phyloP scores from a whole-genome alignment of 2,888 invertebrate genomes.

The Stegophylla sp. region DNA sequence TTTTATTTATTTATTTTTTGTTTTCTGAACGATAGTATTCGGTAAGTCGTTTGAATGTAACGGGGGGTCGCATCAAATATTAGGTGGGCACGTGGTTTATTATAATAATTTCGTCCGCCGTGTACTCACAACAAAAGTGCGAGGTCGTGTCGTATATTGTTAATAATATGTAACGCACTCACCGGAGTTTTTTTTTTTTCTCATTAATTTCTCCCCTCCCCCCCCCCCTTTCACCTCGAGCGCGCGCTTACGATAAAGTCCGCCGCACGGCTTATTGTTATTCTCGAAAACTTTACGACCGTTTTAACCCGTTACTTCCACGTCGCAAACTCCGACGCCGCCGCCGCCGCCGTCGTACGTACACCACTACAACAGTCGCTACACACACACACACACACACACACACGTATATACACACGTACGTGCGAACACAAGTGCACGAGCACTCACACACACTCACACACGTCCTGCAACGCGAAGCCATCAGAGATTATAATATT shows the following conservation, averaged over 20 bases:
- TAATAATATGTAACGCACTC: too few relatives aligned
- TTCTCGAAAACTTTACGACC: slow-evolving; percentile 32
- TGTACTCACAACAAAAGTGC: too few relatives aligned
- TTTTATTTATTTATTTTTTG: too few relatives aligned
- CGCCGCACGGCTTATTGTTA: neutral
- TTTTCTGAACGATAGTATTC: too few relatives aligned
- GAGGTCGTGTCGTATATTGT: too few relatives aligned
- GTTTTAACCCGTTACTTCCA: slow-evolving; percentile 26
- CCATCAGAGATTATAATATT: slow-evolving; percentile 39
- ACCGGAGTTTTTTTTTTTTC: neutral
- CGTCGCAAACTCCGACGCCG: slow-evolving; percentile 9
- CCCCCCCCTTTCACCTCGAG: neutral
- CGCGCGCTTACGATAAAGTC: neutral
- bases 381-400: too few relatives aligned
- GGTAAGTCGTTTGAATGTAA: too few relatives aligned
- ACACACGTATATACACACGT: too few relatives aligned
- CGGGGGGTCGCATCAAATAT: too few relatives aligned
- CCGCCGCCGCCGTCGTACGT: neutral
- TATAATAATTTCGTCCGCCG: too few relatives aligned
- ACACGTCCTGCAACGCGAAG: neutral
- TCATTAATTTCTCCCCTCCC: neutral
- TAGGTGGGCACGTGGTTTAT: too few relatives aligned
- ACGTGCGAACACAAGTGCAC: neutral
- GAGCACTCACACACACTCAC: neutral
- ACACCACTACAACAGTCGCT: too few relatives aligned